A percentile compares a stretch with the other conserved stretches of the same genome.
These are phyloP conservation scores for Peromyscus eremicus DNA, from an alignment of 2,797 vertebrate species.

Conservation along the genomic window DNA sequence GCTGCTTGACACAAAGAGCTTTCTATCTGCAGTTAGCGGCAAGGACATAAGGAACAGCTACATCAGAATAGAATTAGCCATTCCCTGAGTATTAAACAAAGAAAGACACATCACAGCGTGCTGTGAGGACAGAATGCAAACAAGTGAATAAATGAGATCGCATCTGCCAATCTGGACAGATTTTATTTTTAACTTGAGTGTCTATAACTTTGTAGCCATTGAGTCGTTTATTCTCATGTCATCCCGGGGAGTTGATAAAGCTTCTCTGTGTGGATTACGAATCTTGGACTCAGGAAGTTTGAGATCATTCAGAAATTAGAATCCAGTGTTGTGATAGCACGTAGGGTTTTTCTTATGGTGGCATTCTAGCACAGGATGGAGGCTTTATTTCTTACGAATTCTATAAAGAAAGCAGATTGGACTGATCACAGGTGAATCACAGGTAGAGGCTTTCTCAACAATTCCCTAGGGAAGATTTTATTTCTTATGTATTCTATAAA, in stretches of 20 bases:
- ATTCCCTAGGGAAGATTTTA: background rate
- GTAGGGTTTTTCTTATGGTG: background rate
- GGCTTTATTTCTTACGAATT: background rate
- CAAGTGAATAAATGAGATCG: background rate
- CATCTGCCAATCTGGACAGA: background rate
- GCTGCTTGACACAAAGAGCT: background rate
- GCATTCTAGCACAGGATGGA: background rate
- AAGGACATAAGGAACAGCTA: background rate
- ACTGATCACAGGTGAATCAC: background rate
- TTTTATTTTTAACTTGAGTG: conserved; percentile 11
- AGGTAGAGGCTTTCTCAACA: background rate
- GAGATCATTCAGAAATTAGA: conserved; percentile 21
- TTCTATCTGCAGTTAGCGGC: background rate
- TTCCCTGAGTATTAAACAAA: background rate
- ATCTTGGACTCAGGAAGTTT: conserved; percentile 15
- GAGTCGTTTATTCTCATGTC: background rate
- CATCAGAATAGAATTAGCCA: background rate
- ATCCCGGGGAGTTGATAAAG: background rate
- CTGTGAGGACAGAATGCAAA: background rate
- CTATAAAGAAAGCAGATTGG: background rate
- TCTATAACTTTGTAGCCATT: background rate
- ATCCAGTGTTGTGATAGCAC: conserved; percentile 27
- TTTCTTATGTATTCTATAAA: background rate
- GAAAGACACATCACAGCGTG: background rate
- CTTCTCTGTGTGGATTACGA: background rate